Base-by-base conservation (phyloP, 2,888 invertebrate genomes). In the Sinopyrophorus schimmeli region DNA sequence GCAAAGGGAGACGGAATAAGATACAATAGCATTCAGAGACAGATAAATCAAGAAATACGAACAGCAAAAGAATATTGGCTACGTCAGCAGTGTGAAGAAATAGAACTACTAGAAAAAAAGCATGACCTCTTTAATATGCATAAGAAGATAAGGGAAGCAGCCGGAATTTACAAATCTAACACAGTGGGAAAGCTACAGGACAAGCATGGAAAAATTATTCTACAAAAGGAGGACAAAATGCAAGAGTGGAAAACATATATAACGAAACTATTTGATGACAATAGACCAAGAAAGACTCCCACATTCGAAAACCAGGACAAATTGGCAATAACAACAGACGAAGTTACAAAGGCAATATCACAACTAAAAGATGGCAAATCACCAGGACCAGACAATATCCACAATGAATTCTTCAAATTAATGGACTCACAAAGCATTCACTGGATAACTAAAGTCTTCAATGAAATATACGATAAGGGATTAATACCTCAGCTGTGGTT, bases 321-420 rank as follows among this genome's bases (percentile, higher is more conserved):
- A 6, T 21, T 44, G 17, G 11, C 24, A 37, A 44, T 44, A 37
- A 44, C 35, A 44, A 44, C 15, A 38, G 37, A 37, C 16, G 27
- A 44, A 37, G 37, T 44, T 17, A 37, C 35, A 38, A 44, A 44
- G 37, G 12, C 20, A 14, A 44, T 44, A 44, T 44, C 18, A 21
- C 44, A 41, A 41, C 30, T 31, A 2, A 41, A 41, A 20, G 37
- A 44, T 20, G 43, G 24, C 2, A 43, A 32, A 24, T 34, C 41
- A 5, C 31, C 31, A n/a, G 31, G 31, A 17, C 10, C 16, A 15
- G 31, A 31, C 31, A 10, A 15, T 16, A 12, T 15, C 5, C 31
- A 31, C 5, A 31, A 14, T 16, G 31, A 31, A 31, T 16, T 31
- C 14, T 6, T 31, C 9, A 31, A 14, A 17, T 16, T 31, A 31